These are phyloP conservation scores for Lithobates sylvaticus DNA, from an alignment of 2,797 vertebrate species.

Conservation along the genomic window DNA sequence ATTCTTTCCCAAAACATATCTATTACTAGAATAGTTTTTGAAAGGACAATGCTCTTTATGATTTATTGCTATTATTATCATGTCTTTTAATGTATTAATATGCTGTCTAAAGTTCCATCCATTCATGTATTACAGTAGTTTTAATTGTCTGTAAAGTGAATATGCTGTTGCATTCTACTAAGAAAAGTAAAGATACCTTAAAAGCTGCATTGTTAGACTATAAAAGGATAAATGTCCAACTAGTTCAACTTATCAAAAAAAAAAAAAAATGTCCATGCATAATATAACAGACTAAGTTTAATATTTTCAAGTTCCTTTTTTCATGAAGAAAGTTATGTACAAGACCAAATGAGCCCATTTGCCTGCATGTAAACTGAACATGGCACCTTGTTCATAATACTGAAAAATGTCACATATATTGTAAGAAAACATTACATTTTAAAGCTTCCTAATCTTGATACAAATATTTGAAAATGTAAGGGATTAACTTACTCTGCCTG, in stretches of 20 bases:
- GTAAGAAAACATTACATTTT: too few species aligned
- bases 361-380: too few species aligned
- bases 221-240: neutral
- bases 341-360: too few species aligned
- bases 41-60: conserved; percentile 4
- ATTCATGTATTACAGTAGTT: conserved; percentile 6
- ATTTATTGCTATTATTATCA: conserved; percentile 34
- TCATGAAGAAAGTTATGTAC: too few species aligned
- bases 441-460: too few species aligned
- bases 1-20: conserved; percentile 78
- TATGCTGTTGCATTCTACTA: neutral
- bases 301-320: too few species aligned
- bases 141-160: neutral
- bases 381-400: too few species aligned
- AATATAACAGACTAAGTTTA: neutral
- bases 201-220: neutral
- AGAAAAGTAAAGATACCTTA: neutral
- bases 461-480: too few species aligned
- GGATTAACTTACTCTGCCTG: too few species aligned
- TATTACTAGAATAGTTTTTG: conserved; percentile 59
- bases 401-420: too few species aligned
- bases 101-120: neutral
- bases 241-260: too few species aligned
- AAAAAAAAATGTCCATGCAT: neutral
- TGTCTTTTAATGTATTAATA: conserved; percentile 1